These are phyloP conservation scores for Gnathonemus longibarbis DNA, from an alignment of 2,113 vertebrate species.

Conservation along the genomic window DNA sequence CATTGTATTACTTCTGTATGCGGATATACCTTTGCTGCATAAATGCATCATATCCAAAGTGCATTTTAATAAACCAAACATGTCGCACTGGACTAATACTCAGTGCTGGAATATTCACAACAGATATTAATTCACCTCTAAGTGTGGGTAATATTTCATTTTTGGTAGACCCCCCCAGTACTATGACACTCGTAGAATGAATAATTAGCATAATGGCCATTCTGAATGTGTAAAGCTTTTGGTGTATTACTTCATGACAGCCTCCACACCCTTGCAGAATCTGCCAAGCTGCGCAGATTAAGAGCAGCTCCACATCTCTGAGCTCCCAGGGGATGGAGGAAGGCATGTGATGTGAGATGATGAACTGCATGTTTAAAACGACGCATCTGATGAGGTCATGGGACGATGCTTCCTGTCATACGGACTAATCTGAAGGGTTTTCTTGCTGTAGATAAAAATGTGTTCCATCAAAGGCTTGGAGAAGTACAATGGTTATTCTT, in stretches of 20 bases:
- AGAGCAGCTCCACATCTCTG: background rate
- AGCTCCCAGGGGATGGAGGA: background rate
- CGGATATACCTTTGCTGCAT: background rate
- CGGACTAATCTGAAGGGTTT: background rate
- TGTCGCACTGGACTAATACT: background rate
- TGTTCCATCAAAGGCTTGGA: background rate
- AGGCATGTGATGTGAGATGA: background rate
- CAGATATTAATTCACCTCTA: background rate
- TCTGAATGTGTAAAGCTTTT: background rate
- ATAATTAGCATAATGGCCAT: background rate
- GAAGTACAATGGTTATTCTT: background rate
- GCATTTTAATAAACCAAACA: background rate
- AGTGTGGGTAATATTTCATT: background rate
- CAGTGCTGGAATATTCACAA: background rate
- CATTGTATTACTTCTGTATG: slow-evolving; percentile 3
- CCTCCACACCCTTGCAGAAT: background rate
- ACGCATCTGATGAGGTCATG: background rate
- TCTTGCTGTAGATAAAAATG: background rate
- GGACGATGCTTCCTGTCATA: background rate
- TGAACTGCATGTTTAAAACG: background rate
- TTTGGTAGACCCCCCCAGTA: background rate
- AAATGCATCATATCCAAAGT: background rate
- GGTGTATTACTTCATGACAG: background rate
- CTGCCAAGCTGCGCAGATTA: background rate
- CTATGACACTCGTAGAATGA: background rate